These are phyloP conservation scores for Nymphalis polychloros DNA, from an alignment of 2,888 invertebrate species.

Conservation along the genomic window DNA sequence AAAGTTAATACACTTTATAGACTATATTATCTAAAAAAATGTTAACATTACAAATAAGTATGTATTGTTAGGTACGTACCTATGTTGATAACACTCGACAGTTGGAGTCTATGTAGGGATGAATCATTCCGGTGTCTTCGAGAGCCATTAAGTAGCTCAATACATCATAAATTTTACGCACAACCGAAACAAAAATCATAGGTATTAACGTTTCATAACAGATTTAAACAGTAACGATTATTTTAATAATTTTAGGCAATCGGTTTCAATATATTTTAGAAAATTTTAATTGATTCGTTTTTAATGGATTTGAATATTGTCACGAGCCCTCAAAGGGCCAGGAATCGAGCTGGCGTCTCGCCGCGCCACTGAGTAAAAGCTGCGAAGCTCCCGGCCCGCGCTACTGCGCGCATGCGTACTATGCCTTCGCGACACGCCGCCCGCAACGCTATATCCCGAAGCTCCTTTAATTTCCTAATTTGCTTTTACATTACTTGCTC, in stretches of 20 bases:
- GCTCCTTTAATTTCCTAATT: slow-evolving; percentile 35
- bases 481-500: slow-evolving; percentile 47
- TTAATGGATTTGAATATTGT: slow-evolving; percentile 49
- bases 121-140: slow-evolving; percentile 31
- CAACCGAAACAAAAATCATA: slow-evolving; percentile 5
- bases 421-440: slow-evolving; percentile 50
- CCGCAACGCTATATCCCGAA: slow-evolving; percentile 49
- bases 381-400: slow-evolving; percentile 62
- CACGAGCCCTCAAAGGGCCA: slow-evolving; percentile 68
- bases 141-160: slow-evolving; percentile 24
- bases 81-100: slow-evolving; percentile 25
- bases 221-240: slow-evolving; percentile 25
- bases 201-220: slow-evolving; percentile 19
- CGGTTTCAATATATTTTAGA: slow-evolving; percentile 20
- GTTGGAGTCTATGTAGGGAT: slow-evolving; percentile 27
- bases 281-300: slow-evolving; percentile 56
- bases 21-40: background rate
- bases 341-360: slow-evolving; percentile 78
- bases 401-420: slow-evolving; percentile 68
- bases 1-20: background rate
- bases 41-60: background rate
- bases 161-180: slow-evolving; percentile 18
- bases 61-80: slow-evolving; percentile 18
- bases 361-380: slow-evolving; percentile 75
- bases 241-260: background rate